phyloP scores from a whole-genome alignment of 2,888 invertebrate species.

The Ormyrus thymus region DNA sequence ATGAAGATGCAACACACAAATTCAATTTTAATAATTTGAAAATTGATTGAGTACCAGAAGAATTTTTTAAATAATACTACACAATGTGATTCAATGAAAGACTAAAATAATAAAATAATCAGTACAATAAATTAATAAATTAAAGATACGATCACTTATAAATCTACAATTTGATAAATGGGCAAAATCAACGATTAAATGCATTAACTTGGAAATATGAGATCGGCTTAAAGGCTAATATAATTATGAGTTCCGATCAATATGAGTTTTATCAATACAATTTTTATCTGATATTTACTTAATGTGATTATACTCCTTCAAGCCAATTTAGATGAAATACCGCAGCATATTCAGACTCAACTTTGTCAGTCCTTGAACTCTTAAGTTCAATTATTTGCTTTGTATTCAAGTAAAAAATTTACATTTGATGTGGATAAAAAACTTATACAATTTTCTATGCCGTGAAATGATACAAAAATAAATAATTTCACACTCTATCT shows the following conservation, averaged over 20 bases:
- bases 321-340: constrained; percentile 48
- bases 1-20: no score
- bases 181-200: constrained; percentile 48
- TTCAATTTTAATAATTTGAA: no score
- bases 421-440: constrained; percentile 39
- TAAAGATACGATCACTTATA: constrained; percentile 42
- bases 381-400: constrained; percentile 36
- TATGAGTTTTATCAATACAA: constrained; percentile 34
- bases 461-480: constrained; percentile 56
- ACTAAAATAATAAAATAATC: constrained; percentile 23
- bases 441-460: constrained; percentile 48
- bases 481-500: constrained; percentile 55
- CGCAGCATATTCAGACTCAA: constrained; percentile 51
- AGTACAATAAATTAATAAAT: constrained; percentile 34
- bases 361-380: constrained; percentile 55
- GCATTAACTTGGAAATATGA: constrained; percentile 50
- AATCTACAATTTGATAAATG: constrained; percentile 49
- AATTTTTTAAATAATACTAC: constrained; percentile 2
- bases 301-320: constrained; percentile 13
- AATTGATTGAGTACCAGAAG: constrained; percentile 11
- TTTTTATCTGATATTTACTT: constrained; percentile 7
- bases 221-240: constrained; percentile 50
- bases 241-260: constrained; percentile 30
- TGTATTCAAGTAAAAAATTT: constrained; percentile 40
- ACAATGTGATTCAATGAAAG: constrained; percentile 23